These are phyloP conservation scores for Alloplasta piceator DNA, from an alignment of 2,888 invertebrate genomes.

Conservation along the genomic window DNA sequence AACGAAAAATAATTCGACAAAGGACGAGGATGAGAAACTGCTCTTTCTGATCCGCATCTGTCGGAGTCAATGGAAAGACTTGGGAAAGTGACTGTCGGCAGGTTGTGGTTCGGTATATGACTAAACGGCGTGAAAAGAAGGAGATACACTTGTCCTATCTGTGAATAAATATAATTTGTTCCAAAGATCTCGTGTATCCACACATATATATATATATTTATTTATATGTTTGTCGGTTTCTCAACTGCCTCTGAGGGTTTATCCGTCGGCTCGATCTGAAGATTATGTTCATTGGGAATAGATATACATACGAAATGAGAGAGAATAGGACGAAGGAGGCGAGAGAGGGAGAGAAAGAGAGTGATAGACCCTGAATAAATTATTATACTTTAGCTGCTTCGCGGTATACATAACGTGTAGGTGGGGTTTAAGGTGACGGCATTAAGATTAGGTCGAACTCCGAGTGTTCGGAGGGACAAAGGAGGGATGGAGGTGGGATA, in stretches of 20 bases:
- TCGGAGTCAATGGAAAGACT: background rate
- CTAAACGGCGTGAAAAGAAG: constrained; percentile 50
- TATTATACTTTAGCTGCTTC: constrained; percentile 61
- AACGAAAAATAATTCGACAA: background rate
- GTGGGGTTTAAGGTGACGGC: constrained; percentile 66
- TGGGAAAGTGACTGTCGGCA: constrained; percentile 50
- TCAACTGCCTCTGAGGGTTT: constrained; percentile 49
- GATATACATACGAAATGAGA: constrained; percentile 60
- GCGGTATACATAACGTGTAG: constrained; percentile 67
- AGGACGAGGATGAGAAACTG: background rate
- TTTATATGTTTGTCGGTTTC: constrained; percentile 19
- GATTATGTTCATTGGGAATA: constrained; percentile 66
- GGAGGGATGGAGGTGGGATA: constrained; percentile 24
- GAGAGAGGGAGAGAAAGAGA: constrained; percentile 41
- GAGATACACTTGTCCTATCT: constrained; percentile 54
- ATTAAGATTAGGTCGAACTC: constrained; percentile 73
- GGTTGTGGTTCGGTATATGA: constrained; percentile 27
- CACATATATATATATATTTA: background rate
- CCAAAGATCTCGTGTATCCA: constrained; percentile 20
- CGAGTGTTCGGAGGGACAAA: constrained; percentile 54
- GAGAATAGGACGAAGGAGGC: constrained; percentile 31
- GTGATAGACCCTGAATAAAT: constrained; percentile 76
- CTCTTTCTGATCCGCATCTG: constrained; percentile 48
- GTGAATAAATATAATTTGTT: constrained; percentile 52
- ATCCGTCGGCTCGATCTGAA: constrained; percentile 60